Conservation (phyloP, 1,140 invertebrate species). For the Aphidius ervi region DNA sequence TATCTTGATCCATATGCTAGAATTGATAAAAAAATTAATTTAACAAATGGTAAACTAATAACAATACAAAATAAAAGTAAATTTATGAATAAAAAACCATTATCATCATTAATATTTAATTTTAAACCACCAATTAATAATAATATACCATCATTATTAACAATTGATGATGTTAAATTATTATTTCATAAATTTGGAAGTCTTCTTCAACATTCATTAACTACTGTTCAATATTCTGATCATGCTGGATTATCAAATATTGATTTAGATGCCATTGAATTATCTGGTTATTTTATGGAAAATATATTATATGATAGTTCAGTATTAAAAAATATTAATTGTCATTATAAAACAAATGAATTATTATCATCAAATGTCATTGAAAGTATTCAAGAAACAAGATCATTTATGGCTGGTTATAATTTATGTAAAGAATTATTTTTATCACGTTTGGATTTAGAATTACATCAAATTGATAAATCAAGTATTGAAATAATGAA, state of each 20-base stretch:
- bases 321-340: conserved; percentile 65
- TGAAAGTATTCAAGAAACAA: conserved; percentile 59
- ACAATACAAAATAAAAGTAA: conserved; percentile 65
- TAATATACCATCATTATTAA: conserved; percentile 67
- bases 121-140: conserved; percentile 60
- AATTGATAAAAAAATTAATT: conserved; percentile 59
- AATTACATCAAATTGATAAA: conserved; percentile 66
- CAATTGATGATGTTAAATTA: conserved; percentile 68
- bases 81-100: conserved; percentile 59
- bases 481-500: conserved; percentile 78
- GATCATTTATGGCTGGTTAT: conserved; percentile 72
- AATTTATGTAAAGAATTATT: conserved; percentile 80
- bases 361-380: conserved; percentile 64
- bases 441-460: conserved; percentile 75
- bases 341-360: conserved; percentile 71
- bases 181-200: conserved; percentile 80
- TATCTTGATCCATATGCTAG: conserved; percentile 79
- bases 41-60: conserved; percentile 63
- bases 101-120: conserved; percentile 79
- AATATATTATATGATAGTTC: conserved; percentile 74
- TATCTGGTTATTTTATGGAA: conserved; percentile 75
- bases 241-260: conserved; percentile 79
- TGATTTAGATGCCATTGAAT: conserved; percentile 85
- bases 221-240: conserved; percentile 75
- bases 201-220: conserved; percentile 76